Percentiles rank a stretch among this genome's conserved stretches.
These are phyloP conservation scores for Phasia obesa DNA, from an alignment of 2,888 invertebrate species.

Conservation along the genomic window DNA sequence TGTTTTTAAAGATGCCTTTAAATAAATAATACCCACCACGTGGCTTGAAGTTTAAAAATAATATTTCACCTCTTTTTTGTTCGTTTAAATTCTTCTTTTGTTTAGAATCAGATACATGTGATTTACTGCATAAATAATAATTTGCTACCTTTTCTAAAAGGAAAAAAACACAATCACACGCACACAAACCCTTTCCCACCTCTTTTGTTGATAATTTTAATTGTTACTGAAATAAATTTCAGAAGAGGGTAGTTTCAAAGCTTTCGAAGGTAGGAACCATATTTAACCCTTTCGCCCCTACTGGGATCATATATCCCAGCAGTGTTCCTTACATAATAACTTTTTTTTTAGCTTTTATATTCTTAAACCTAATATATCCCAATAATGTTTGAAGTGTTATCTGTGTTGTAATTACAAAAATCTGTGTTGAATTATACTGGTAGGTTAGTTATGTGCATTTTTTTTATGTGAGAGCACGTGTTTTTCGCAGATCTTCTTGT, in stretches of 20 bases:
- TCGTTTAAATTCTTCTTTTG: background rate
- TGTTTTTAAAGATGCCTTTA: constrained; percentile 38
- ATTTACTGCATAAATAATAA: constrained; percentile 41
- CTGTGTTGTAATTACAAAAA: too few relatives aligned
- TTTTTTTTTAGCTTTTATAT: too few relatives aligned
- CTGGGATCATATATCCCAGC: too few relatives aligned
- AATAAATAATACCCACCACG: constrained; percentile 39
- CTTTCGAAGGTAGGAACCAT: background rate
- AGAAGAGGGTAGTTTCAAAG: background rate
- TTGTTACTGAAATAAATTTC: background rate
- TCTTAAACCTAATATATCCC: too few relatives aligned
- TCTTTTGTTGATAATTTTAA: background rate
- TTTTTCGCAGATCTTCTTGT: too few relatives aligned
- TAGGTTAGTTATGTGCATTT: too few relatives aligned
- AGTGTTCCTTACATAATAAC: too few relatives aligned
- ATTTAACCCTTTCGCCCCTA: too few relatives aligned
- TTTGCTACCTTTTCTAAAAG: constrained; percentile 18
- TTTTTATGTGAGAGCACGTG: too few relatives aligned
- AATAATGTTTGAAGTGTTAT: too few relatives aligned
- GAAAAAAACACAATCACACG: background rate
- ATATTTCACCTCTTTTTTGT: constrained; percentile 28
- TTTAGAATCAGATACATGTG: constrained; percentile 28
- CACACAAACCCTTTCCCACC: background rate
- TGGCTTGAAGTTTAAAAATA: constrained; percentile 27
- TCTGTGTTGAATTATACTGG: too few relatives aligned